Evolutionary conservation across 2,797 vertebrate species (phyloP).

Genomic region (Lateolabrax maculatus): DNA sequence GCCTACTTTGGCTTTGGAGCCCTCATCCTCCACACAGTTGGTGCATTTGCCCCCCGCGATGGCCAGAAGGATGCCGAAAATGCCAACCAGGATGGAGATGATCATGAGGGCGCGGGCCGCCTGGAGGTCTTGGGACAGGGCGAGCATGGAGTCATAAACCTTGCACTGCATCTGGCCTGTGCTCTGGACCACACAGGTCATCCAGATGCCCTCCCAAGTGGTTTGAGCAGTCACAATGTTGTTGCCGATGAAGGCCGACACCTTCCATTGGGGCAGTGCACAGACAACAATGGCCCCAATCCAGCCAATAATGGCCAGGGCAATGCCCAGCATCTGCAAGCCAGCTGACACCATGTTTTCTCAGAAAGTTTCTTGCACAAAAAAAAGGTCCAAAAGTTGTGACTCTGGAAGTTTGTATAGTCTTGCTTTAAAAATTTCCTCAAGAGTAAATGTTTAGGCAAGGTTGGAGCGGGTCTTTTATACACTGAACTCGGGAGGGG

Average conservation of each 20-base stretch:
- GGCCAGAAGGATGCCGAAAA: constrained; percentile 87
- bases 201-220: constrained; percentile 96
- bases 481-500: constrained; percentile 70
- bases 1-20: constrained; percentile 87
- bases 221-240: constrained; percentile 93
- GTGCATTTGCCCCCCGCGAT: constrained; percentile 94
- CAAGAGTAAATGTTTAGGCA: constrained; percentile 50
- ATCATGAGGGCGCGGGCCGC: constrained; percentile 90
- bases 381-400: constrained; percentile 27
- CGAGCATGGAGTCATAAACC: constrained; percentile 94
- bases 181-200: constrained; percentile 95
- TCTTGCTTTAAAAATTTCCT: constrained; percentile 44
- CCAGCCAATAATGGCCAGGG: constrained; percentile 92
- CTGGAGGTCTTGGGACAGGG: constrained; percentile 88
- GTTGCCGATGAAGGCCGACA: constrained; percentile 90
- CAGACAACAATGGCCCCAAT: constrained; percentile 89
- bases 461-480: constrained; percentile 72
- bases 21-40: constrained; percentile 93
- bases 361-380: constrained; percentile 30
- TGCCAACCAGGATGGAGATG: constrained; percentile 87
- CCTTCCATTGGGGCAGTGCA: constrained; percentile 92
- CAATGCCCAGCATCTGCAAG: constrained; percentile 92
- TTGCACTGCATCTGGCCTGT: constrained; percentile 98
- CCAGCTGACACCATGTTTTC: constrained; percentile 90
- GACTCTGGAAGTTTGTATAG: constrained; percentile 36